Conservation (phyloP, 2,888 invertebrate genomes). For the Sinopyrophorus schimmeli region DNA sequence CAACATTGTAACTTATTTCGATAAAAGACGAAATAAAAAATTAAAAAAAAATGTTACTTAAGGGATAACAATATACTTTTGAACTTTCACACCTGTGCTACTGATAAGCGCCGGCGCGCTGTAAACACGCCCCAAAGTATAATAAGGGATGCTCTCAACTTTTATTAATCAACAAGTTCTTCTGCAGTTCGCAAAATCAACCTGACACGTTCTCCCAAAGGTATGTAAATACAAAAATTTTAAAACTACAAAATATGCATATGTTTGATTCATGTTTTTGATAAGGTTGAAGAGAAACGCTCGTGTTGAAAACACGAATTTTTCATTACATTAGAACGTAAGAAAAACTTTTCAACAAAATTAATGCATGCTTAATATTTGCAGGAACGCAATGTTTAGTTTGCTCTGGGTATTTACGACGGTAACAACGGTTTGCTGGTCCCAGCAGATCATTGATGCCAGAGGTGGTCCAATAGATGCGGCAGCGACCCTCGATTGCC, state of each 20-base stretch:
- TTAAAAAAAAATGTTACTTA: background rate
- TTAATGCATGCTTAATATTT: background rate
- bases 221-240: constrained; percentile 19
- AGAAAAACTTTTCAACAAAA: background rate
- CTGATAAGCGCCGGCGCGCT: constrained; percentile 35
- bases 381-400: constrained; percentile 16
- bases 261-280: too few species aligned
- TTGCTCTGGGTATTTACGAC: constrained; percentile 14
- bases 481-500: constrained; percentile 65
- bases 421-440: constrained; percentile 7
- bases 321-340: too few species aligned
- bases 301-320: too few species aligned
- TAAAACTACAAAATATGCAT: too few species aligned
- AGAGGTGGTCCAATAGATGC: constrained; percentile 42
- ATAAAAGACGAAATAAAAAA: too few species aligned
- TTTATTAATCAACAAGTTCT: constrained; percentile 47
- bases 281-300: too few species aligned
- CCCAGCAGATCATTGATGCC: constrained; percentile 41
- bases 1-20: too few species aligned
- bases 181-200: constrained; percentile 29
- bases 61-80: background rate
- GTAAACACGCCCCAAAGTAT: constrained; percentile 40
- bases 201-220: constrained; percentile 20
- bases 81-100: constrained; percentile 28
- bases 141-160: constrained; percentile 43